A percentile compares a stretch with the other conserved stretches of the same genome.
Evolutionary conservation across 2,113 vertebrate genomes (phyloP).

Genomic region (Origma solitaria): DNA sequence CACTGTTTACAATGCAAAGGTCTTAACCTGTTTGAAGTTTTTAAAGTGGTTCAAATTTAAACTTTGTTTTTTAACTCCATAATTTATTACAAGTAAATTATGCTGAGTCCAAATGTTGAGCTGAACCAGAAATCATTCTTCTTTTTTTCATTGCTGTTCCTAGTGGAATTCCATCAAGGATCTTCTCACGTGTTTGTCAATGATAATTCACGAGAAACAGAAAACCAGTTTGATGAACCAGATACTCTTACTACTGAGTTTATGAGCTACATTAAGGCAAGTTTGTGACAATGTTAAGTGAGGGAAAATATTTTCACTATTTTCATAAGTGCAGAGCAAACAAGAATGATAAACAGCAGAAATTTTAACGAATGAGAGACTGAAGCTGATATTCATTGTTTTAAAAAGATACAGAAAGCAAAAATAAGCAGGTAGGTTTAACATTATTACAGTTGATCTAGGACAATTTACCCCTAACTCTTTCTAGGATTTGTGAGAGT

Average conservation of each 20-base stretch:
- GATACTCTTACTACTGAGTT: slow-evolving; percentile 77
- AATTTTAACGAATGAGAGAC: background rate
- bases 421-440: background rate
- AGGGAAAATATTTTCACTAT: background rate
- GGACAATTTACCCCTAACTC: background rate
- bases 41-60: background rate
- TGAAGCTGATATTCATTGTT: background rate
- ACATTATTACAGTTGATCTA: background rate
- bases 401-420: background rate
- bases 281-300: background rate
- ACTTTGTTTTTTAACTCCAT: background rate
- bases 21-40: background rate
- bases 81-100: background rate
- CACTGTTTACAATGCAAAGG: background rate
- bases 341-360: background rate
- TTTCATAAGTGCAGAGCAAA: background rate
- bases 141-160: background rate
- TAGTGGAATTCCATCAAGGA: slow-evolving; percentile 75
- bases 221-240: slow-evolving; percentile 70
- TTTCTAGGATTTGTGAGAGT: background rate
- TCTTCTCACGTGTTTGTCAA: slow-evolving; percentile 64
- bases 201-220: slow-evolving; percentile 72
- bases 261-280: slow-evolving; percentile 86
- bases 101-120: background rate
- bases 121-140: background rate